Percentiles rank a stretch among this genome's conserved stretches.
These are phyloP conservation scores for Etheostoma nigrum DNA, from an alignment of 2,797 vertebrate genomes.

Conservation along the genomic window DNA sequence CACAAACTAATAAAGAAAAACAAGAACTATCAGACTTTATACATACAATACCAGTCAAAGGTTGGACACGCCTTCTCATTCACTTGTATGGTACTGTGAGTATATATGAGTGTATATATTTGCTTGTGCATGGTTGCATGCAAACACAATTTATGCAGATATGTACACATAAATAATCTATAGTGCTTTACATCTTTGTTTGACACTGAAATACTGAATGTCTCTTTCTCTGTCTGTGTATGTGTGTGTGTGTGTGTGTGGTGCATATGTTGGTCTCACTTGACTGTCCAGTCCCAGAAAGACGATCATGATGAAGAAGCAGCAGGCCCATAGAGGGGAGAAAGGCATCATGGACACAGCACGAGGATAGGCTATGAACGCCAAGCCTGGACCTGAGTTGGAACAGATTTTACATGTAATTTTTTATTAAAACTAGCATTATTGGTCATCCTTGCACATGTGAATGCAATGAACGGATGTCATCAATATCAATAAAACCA, in stretches of 20 bases:
- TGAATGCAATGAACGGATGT: neutral
- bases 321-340: slow-evolving; percentile 96
- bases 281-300: slow-evolving; percentile 97
- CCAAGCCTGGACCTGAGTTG: slow-evolving; percentile 92
- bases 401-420: neutral
- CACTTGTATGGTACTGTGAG: too few relatives aligned
- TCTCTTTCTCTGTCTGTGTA: too few relatives aligned
- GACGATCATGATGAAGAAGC: slow-evolving; percentile 97
- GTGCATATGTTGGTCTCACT: slow-evolving; percentile 75
- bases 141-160: neutral
- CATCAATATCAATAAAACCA: neutral
- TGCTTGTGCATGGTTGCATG: neutral
- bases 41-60: too few relatives aligned
- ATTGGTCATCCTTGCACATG: neutral
- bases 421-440: neutral
- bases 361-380: slow-evolving; percentile 96
- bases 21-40: neutral
- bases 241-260: too few relatives aligned
- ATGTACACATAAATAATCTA: neutral
- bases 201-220: neutral
- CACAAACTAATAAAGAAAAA: slow-evolving; percentile 88
- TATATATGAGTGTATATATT: neutral
- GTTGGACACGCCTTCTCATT: too few relatives aligned
- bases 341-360: slow-evolving; percentile 98
- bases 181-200: neutral